Conservation (phyloP, 2,797 vertebrate species). For the Perodicticus potto region DNA sequence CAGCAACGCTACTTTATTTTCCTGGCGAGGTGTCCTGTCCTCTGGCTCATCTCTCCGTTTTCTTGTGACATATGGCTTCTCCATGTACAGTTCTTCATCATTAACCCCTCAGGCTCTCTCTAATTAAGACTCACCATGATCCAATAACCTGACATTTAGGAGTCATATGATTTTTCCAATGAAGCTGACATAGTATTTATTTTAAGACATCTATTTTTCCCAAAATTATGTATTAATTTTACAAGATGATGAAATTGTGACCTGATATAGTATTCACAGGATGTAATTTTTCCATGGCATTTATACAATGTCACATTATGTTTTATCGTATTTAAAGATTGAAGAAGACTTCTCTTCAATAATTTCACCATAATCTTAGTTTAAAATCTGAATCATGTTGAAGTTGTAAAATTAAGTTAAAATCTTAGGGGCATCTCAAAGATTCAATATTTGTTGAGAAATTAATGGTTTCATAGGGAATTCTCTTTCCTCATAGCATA, state of each 20-base stretch:
- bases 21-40: not conserved
- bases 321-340: not conserved
- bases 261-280: not conserved
- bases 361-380: not conserved
- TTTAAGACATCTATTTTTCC: not conserved
- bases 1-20: fast-evolving
- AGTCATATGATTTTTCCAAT: not conserved
- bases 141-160: not conserved
- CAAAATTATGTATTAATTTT: not conserved
- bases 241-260: not conserved
- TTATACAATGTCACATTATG: not conserved
- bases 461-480: not conserved
- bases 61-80: conserved; percentile 45
- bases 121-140: not conserved
- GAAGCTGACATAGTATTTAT: not conserved
- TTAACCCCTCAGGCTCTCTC: conserved; percentile 41
- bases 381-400: too few relatives aligned
- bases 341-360: not conserved
- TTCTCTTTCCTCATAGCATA: not conserved
- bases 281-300: not conserved
- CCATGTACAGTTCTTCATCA: not conserved
- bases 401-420: not conserved
- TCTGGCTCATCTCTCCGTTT: not conserved
- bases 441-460: not conserved
- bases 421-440: not conserved